A percentile compares a stretch with the other conserved stretches of the same genome.
phyloP scores from a whole-genome alignment of 2,888 invertebrate genomes.

The Spialia ferax region DNA sequence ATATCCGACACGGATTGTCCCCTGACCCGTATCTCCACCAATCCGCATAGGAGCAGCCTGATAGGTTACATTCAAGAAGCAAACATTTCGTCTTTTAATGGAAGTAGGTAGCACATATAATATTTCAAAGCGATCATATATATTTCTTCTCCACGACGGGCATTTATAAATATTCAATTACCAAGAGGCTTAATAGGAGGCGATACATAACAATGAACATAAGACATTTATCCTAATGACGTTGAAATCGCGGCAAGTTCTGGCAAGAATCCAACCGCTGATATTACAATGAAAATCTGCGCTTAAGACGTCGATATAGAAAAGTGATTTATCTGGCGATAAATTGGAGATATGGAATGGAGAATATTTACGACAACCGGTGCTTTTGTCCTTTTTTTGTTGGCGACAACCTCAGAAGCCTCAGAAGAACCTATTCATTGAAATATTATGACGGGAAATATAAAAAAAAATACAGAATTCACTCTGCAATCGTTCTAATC shows the following conservation, averaged over 20 bases:
- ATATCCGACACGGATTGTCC: no score
- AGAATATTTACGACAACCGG: background rate
- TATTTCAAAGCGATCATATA: no score
- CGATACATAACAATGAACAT: background rate
- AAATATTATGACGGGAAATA: no score
- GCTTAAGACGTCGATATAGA: background rate
- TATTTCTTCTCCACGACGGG: background rate
- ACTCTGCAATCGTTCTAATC: no score
- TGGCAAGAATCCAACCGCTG: background rate
- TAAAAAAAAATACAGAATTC: no score
- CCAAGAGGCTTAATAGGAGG: background rate
- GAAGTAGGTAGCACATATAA: no score
- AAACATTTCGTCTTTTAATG: no score
- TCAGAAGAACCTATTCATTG: background rate
- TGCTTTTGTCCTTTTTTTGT: background rate
- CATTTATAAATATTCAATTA: background rate
- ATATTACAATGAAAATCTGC: background rate
- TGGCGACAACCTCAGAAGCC: background rate
- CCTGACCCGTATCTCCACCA: no score
- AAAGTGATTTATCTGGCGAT: background rate
- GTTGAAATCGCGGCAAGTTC: background rate
- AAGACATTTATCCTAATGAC: background rate
- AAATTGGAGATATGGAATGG: conserved; percentile 3
- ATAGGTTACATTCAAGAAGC: no score
- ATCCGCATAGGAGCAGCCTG: no score